Evolutionary conservation across 2,888 invertebrate genomes (phyloP), one percentile per base, ranked within the genome.

Genomic region (Drosophila robusta): DNA sequence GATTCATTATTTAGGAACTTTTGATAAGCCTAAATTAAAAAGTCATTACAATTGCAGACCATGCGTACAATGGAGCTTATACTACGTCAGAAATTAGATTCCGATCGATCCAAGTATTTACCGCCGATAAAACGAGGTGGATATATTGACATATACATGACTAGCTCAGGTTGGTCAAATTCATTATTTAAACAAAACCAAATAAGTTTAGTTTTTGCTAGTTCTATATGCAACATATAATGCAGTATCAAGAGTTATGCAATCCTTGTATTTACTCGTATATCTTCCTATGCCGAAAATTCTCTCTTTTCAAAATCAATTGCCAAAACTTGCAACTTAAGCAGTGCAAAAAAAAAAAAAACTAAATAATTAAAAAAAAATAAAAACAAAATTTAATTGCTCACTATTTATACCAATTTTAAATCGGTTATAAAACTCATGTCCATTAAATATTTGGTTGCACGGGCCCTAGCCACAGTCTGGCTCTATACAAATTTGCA

Each of bases 81-180:
- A 91, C 93, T 96, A 93, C 94, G 94, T 92, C 93, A 94, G 91
- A 94, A 94, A 92, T 93, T 96, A 94, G 94, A 95, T 93, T 95
- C 95, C 92, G 93, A 94, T 92, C 95, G 96, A 92, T 94, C 96
- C 92, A 96, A 96, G 94, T 94, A 95, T 92, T 95, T 97, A 91
- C 96, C 96, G 91, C 94, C 96, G 80, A 94, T 97, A 93, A 96
- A 95, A 94, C 94, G 96, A 92, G 96, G 96, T 92, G 95, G 95
- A 93, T 94, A 94, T 93, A 95, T 95, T 93, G 96, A 97, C 93
- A 95, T 96, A 91, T 97, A 96, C 94, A 94, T 96, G 93, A 96
- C 96, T 93, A 96, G 96, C 93, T 96, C 96, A 96, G 97, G 97
- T 97, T 94, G 94, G 90, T 90, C 89, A 57, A 72, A 64, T 52